A percentile compares a stretch with the other conserved stretches of the same genome.
Evolutionary conservation across 2,113 vertebrate species (phyloP).

Genomic region (Lates calcarifer): DNA sequence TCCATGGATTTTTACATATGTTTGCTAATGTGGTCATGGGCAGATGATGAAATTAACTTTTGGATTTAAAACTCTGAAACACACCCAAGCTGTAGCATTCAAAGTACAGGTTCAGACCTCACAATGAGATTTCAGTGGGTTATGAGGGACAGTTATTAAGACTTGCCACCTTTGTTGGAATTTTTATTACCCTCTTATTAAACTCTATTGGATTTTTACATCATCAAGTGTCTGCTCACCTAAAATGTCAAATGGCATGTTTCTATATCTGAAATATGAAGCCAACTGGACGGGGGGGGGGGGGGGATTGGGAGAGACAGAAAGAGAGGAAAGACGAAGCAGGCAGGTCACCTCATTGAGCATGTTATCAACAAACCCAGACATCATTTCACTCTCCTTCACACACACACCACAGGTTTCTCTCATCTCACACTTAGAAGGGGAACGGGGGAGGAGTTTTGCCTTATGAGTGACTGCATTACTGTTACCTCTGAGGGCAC

Average conservation of each 20-base stretch:
- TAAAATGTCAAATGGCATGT: background rate
- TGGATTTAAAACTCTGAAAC: no score
- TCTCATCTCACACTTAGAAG: constrained; percentile 38
- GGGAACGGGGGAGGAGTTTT: constrained; percentile 57
- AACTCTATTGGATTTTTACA: constrained; percentile 16
- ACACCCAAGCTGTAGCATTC: no score
- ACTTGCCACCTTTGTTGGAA: background rate
- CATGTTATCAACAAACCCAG: constrained; percentile 38
- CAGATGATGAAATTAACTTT: background rate
- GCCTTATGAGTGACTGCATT: constrained; percentile 57
- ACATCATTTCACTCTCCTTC: constrained; percentile 15
- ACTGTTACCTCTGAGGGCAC: constrained; percentile 58
- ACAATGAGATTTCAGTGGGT: no score
- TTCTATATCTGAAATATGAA: constrained; percentile 32
- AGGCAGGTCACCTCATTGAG: constrained; percentile 45
- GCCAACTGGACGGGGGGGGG: constrained; percentile 13
- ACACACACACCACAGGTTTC: constrained; percentile 35
- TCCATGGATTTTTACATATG: background rate
- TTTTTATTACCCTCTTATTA: background rate
- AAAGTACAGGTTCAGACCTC: no score
- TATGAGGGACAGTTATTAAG: no score
- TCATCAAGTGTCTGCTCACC: background rate
- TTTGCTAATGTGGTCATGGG: background rate
- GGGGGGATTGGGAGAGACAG: background rate
- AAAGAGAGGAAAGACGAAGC: constrained; percentile 19